Base-by-base conservation (phyloP, 2,797 vertebrate species). In the Meda fulgida region DNA sequence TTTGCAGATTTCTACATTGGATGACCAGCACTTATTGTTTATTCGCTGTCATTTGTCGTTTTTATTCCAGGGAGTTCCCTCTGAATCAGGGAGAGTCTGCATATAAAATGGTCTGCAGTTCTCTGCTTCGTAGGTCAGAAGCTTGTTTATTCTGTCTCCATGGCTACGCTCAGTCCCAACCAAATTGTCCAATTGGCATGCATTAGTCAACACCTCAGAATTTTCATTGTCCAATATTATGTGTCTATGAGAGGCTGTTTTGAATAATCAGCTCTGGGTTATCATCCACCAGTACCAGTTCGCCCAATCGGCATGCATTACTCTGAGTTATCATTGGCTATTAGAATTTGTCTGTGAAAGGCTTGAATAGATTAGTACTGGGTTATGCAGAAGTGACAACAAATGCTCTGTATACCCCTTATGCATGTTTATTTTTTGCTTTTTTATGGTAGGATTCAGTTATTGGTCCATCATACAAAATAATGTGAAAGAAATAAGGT, bases 81-180 rank as follows among this genome's bases (percentile, higher is more conserved):
- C 98, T 99, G 97, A 99, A 98, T 97, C 98, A 99, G 98, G 97
- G 98, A 97, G 97, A 98, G 98, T 99, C 97, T 99, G 97, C 98
- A 99, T 99, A 98, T 98, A 98, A 99, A 99, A 99, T 99, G 98
- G 98, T 98, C 98, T 99, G 98, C 98, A 99, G 97, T 99, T 99
- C 97, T 98, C 97, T 99, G 97, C 97, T 99, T 98, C 97, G 98
- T 99, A 99, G 98, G 97, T 99, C 99, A 99, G 98, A 99, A 98
- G 97, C 97, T 99, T 99, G 98, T 98, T 96, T 96, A 96, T 95
- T 99, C 98, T 98, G 97, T 98, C 95, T 98, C 97, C 96, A 96
- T 99, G 98, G 97, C 97, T 99, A 98, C 97, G 96, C 96, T 97
- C 97, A 99, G 97, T 99, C 98, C 97, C 97, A 96, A 94, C 94